Evolutionary conservation across 2,113 vertebrate genomes (phyloP).

Genomic region (Turnix velox): DNA sequence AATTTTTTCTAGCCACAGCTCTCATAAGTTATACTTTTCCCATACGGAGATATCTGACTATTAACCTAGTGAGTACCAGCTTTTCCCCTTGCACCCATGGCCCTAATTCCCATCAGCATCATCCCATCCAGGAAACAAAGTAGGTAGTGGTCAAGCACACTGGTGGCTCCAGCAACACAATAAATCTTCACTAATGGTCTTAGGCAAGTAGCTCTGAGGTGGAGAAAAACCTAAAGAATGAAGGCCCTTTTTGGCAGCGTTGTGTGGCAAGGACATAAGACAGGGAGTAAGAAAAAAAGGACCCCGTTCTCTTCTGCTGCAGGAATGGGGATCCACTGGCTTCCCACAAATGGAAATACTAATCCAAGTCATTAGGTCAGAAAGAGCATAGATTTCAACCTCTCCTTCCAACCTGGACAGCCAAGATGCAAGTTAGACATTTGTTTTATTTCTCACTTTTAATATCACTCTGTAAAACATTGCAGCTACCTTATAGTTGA

Average conservation of each 20-base stretch:
- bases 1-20: not conserved
- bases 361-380: not conserved
- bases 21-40: not conserved
- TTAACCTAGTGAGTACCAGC: not conserved
- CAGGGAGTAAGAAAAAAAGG: not conserved
- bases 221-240: not conserved
- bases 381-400: not conserved
- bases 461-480: not conserved
- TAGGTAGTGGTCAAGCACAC: not conserved
- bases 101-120: not conserved
- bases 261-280: not conserved
- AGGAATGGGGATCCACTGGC: not conserved
- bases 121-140: not conserved
- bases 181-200: not conserved
- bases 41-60: not conserved
- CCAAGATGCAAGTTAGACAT: not conserved
- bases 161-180: not conserved
- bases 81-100: rapidly evolving
- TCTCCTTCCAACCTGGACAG: not conserved
- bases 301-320: rapidly evolving
- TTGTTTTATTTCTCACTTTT: not conserved
- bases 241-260: not conserved
- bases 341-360: not conserved
- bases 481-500: not conserved
- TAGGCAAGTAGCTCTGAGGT: not conserved